Evolutionary conservation across 2,888 invertebrate species (phyloP).

Genomic region (Agrotis puta): DNA sequence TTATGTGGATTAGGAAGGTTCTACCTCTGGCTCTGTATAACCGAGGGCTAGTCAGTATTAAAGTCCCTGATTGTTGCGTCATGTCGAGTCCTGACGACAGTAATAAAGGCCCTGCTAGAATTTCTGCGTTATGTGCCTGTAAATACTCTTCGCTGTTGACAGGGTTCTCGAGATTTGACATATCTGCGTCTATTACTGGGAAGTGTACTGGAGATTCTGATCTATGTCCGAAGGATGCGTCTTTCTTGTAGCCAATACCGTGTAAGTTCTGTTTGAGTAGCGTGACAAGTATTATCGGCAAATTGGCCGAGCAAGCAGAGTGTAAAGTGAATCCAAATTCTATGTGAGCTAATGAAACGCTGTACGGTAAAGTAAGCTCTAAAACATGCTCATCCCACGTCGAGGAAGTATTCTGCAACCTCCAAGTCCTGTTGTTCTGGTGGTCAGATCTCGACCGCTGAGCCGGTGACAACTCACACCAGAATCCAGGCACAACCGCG

Average conservation of each 20-base stretch:
- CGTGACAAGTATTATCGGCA: constrained; percentile 95
- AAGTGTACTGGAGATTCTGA: constrained; percentile 84
- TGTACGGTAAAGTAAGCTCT: constrained; percentile 96
- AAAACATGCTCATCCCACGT: constrained; percentile 98
- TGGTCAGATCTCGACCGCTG: constrained; percentile 97
- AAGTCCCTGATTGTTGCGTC: constrained; percentile 95
- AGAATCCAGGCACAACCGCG: constrained; percentile 97
- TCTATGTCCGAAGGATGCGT: constrained; percentile 85
- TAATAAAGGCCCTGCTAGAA: constrained; percentile 97
- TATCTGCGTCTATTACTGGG: constrained; percentile 81
- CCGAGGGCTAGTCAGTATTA: constrained; percentile 96
- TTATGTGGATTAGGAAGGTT: constrained; percentile 95
- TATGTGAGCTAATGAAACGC: constrained; percentile 96
- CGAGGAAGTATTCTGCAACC: constrained; percentile 96
- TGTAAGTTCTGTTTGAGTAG: constrained; percentile 91
- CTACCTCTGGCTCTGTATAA: constrained; percentile 94
- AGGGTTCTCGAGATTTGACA: constrained; percentile 92
- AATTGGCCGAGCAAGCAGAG: constrained; percentile 93
- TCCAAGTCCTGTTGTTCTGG: constrained; percentile 97
- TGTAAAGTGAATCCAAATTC: constrained; percentile 97
- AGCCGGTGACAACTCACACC: constrained; percentile 98
- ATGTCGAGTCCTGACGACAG: constrained; percentile 95
- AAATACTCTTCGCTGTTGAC: constrained; percentile 95
- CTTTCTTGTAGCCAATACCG: constrained; percentile 90
- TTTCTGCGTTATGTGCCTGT: constrained; percentile 96